Conservation (phyloP, 2,888 invertebrate genomes). For the Trachelus troglodyta region DNA sequence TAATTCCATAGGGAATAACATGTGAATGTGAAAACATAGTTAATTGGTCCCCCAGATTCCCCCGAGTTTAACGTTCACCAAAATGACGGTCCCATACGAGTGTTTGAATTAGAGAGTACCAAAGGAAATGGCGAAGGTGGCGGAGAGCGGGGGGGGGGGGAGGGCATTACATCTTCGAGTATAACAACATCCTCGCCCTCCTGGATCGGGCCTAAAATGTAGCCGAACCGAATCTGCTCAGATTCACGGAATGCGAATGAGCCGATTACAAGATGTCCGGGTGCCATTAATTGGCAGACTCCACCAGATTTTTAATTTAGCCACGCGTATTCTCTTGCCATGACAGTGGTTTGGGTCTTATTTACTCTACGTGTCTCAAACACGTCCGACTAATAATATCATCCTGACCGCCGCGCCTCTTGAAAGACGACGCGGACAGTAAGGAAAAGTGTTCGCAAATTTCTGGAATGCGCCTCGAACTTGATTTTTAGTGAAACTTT, state of each 20-base stretch:
- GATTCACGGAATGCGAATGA: constrained; percentile 7
- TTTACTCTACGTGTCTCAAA: background rate
- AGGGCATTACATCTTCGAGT: background rate
- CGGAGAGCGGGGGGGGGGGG: background rate
- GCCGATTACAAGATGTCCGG: constrained; percentile 7
- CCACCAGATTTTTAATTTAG: background rate
- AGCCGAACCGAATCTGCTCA: background rate
- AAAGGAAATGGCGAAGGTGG: constrained; percentile 14
- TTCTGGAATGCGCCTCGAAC: background rate
- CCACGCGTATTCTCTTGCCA: background rate
- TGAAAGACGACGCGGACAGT: background rate
- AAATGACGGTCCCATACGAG: background rate
- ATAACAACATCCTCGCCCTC: background rate
- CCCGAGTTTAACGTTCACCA: background rate
- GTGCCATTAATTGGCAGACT: background rate
- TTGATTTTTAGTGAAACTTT: background rate
- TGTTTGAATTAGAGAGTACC: constrained; percentile 32
- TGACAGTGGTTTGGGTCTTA: background rate
- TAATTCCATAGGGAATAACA: background rate
- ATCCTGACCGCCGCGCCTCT: background rate
- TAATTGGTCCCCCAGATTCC: background rate
- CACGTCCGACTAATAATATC: background rate
- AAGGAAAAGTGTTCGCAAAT: background rate
- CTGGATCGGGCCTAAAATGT: background rate
- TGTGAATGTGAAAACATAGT: background rate